Conservation (phyloP, 2,888 invertebrate species). For the Rotaria macrura region DNA sequence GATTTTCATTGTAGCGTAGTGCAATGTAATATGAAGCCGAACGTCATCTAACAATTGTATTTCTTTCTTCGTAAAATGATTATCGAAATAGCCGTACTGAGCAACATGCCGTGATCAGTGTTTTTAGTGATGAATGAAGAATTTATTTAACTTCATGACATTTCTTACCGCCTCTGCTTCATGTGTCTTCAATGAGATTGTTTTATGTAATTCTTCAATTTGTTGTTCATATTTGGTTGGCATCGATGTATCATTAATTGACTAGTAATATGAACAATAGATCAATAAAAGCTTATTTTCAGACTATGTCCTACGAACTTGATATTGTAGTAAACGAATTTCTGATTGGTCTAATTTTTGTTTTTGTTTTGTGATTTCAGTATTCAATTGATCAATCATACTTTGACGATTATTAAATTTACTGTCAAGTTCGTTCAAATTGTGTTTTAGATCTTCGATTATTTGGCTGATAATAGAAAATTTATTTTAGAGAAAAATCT, state of each 20-base stretch:
- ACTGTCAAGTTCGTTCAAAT: conserved; percentile 9
- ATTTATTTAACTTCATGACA: too few relatives aligned
- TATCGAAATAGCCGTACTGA: too few relatives aligned
- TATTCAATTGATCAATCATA: neutral
- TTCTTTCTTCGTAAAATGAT: too few relatives aligned
- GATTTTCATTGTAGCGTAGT: too few relatives aligned
- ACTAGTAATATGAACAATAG: neutral
- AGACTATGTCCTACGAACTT: neutral
- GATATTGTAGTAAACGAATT: neutral
- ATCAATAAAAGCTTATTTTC: neutral
- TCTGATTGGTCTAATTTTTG: neutral
- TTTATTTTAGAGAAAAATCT: too few relatives aligned
- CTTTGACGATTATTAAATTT: neutral
- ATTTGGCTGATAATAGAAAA: too few relatives aligned
- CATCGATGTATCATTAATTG: neutral
- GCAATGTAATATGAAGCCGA: too few relatives aligned
- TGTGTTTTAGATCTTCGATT: conserved; percentile 1
- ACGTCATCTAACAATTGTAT: too few relatives aligned
- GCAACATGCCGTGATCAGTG: too few relatives aligned
- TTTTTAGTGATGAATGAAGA: too few relatives aligned
- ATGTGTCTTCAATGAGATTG: neutral
- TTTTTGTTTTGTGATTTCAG: conserved; percentile 9
- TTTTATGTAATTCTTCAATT: neutral
- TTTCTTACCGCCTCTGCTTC: neutral
- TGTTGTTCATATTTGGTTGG: neutral